Evolutionary conservation across 2,888 invertebrate genomes (phyloP).

Genomic region (Dolichomitus sp.): DNA sequence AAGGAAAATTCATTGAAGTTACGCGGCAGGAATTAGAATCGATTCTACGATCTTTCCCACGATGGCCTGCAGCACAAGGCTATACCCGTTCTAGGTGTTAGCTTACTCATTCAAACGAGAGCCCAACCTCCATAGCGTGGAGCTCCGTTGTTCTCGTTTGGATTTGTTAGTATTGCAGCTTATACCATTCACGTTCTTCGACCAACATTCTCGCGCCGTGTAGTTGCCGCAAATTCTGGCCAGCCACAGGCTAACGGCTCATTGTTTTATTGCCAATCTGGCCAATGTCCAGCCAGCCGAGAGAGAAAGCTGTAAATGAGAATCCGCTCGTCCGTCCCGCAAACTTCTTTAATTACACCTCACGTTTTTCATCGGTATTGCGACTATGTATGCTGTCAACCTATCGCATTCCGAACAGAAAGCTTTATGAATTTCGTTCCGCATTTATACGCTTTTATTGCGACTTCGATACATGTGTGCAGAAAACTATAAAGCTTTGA

Average conservation of each 20-base stretch:
- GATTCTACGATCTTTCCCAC: slow-evolving; percentile 42
- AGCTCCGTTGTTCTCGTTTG: slow-evolving; percentile 21
- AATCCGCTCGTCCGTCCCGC: slow-evolving; percentile 20
- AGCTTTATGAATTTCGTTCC: slow-evolving; percentile 33
- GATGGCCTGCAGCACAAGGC: slow-evolving; percentile 1
- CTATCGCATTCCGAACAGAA: slow-evolving; percentile 10
- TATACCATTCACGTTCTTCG: slow-evolving; percentile 38
- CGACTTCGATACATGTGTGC: slow-evolving; percentile 1
- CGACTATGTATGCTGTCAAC: slow-evolving; percentile 9
- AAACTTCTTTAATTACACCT: slow-evolving; percentile 68
- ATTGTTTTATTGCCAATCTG: slow-evolving; percentile 67
- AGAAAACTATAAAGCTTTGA: slow-evolving; percentile 24
- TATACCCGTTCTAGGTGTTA: slow-evolving; percentile 40
- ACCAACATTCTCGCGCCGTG: slow-evolving; percentile 18
- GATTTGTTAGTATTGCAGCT: slow-evolving; percentile 61
- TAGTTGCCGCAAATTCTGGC: slow-evolving; percentile 14
- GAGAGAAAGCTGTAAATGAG: slow-evolving; percentile 29
- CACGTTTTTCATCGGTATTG: slow-evolving; percentile 26
- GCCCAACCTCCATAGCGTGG: slow-evolving; percentile 12
- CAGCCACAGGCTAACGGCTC: slow-evolving; percentile 38
- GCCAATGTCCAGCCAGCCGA: slow-evolving; percentile 44
- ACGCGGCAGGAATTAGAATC: slow-evolving; percentile 50
- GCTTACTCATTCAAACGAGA: slow-evolving; percentile 40
- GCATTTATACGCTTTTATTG: slow-evolving; percentile 11
- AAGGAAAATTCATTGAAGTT: slow-evolving; percentile 53